phyloP scores from a whole-genome alignment of 2,113 vertebrate species.

The Chaenocephalus aceratus region DNA sequence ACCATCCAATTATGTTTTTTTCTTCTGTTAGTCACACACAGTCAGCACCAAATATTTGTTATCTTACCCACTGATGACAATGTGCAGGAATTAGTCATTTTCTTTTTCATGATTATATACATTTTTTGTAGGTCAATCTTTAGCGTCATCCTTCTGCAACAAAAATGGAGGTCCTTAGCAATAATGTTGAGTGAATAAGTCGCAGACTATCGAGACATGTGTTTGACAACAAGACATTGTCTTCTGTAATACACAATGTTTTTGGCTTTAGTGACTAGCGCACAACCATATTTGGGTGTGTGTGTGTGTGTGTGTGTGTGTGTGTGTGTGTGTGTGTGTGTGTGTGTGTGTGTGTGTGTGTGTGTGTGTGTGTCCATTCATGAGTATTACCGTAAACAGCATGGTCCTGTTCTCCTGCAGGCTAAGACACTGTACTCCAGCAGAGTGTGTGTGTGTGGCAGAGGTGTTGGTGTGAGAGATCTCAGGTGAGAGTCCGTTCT shows the following conservation, averaged over 20 bases:
- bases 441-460: slow-evolving; percentile 68
- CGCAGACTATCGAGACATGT: not conserved
- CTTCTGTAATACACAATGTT: not conserved
- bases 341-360: not conserved
- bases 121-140: not conserved
- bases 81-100: not conserved
- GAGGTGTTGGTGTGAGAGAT: slow-evolving; percentile 81
- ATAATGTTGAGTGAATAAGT: not conserved
- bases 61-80: not conserved
- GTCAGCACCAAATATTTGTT: not conserved
- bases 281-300: not conserved
- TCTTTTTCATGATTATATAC: not conserved
- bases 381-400: slow-evolving; percentile 91
- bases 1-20: not conserved
- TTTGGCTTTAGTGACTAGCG: not conserved
- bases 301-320: not conserved
- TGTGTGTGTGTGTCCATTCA: not conserved
- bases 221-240: not conserved
- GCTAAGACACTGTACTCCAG: slow-evolving; percentile 92
- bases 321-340: not conserved
- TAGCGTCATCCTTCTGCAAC: not conserved
- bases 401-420: slow-evolving; percentile 97
- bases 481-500: slow-evolving; percentile 88
- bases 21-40: not conserved
- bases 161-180: not conserved